Base-by-base conservation (phyloP, 2,797 vertebrate genomes). In the Enteromius trimaculatus region DNA sequence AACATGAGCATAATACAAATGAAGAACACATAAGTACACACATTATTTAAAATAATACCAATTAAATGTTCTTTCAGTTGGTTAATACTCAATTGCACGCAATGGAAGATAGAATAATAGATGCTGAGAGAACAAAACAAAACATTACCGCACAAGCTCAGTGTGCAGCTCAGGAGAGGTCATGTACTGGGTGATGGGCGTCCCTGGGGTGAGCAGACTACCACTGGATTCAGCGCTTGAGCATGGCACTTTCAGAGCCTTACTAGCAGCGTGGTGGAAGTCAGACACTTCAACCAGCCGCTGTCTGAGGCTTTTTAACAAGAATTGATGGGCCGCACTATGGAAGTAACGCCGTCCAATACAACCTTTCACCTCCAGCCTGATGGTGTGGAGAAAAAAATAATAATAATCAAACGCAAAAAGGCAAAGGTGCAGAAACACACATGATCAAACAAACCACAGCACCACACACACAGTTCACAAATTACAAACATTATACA, bases 321-420 rank as follows among this genome's bases (percentile, higher is more conserved):
- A 92, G 83, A 51, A 87, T 1, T 89, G 11, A 3, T 98, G 96
- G 84, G 93, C 90, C 3, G 95, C 92, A 58, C 92, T 93, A 85
- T 96, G 96, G 92, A 99, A 99, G 91, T 98, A 99, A 51, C 94
- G 95, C 83, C 91, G 95, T 77, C 98, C 98, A 19, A 99, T 98
- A 82, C 97, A 99, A 60, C 98, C 97, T 37, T 94, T 95, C 58
- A 97, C 94, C 79, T 95, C 95, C 80, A 99, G 91, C 34, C 98
- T 99, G 89, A 60, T 71, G 69, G 34, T 42, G 60, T 14, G 6
- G 39, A 76, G 64, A 23, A 72, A 29, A 13, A 13, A 26, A 16
- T 16, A 14, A 0, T 1, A 55, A 55, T 1, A n/a, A 55, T n/a
- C 21, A 55, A 47, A 13, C 14, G 21, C 4, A 68, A 68, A 21